A percentile compares a stretch with the other conserved stretches of the same genome.
These are phyloP conservation scores for Penelope pileata DNA, from an alignment of 2,113 vertebrate genomes.

Conservation along the genomic window DNA sequence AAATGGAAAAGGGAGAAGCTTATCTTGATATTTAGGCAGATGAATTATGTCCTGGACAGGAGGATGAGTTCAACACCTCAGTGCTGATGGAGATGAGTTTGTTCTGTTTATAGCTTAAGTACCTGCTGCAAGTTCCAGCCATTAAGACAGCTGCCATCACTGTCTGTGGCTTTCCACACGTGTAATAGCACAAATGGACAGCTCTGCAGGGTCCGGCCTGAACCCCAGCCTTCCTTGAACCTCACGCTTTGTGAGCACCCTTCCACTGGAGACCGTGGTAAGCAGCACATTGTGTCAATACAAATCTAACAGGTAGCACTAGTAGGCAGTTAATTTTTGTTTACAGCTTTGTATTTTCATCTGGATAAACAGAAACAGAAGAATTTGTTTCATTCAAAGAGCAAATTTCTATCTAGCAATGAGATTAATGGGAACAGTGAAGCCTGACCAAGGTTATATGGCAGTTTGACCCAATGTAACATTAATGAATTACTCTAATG, in stretches of 20 bases:
- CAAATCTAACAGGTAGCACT: background rate
- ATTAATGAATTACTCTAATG: background rate
- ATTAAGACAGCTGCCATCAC: background rate
- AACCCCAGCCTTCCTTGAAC: background rate
- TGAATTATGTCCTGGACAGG: background rate
- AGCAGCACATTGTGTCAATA: background rate
- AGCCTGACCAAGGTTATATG: background rate
- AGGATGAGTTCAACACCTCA: background rate
- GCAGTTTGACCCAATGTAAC: background rate
- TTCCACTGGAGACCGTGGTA: background rate
- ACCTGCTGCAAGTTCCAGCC: background rate
- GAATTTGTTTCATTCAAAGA: background rate
- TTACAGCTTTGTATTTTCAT: background rate
- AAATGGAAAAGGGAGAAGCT: background rate
- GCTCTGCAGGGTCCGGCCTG: background rate
- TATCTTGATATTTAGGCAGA: background rate
- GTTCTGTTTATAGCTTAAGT: background rate
- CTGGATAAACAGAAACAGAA: background rate
- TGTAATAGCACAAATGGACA: background rate
- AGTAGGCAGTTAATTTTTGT: background rate
- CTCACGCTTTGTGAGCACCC: fast-evolving
- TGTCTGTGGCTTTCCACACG: background rate
- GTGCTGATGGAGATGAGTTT: background rate
- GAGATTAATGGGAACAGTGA: background rate
- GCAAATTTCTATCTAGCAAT: background rate